phyloP scores from a whole-genome alignment of 2,888 invertebrate genomes.

The Andrena minutula region DNA sequence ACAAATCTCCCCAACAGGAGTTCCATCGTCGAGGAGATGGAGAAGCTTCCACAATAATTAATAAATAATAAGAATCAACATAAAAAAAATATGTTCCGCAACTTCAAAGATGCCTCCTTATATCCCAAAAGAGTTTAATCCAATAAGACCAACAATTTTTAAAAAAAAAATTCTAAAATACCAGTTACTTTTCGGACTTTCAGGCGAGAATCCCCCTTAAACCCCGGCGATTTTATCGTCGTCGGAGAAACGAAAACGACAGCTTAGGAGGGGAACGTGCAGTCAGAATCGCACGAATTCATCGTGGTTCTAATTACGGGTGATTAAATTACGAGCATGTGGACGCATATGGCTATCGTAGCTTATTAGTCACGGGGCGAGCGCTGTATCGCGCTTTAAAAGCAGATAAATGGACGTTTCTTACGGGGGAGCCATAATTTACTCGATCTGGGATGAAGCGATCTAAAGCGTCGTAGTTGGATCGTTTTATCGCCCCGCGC shows the following conservation, averaged over 20 bases:
- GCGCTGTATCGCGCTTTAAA: constrained; percentile 4
- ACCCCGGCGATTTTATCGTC: too few species aligned
- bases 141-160: too few species aligned
- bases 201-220: too few species aligned
- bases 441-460: constrained; percentile 10
- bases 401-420: background rate
- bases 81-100: too few species aligned
- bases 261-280: background rate
- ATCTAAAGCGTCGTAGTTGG: background rate
- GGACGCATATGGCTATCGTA: background rate
- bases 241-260: background rate
- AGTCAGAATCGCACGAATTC: background rate
- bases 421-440: constrained; percentile 15
- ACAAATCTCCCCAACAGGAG: too few species aligned
- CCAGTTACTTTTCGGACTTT: too few species aligned
- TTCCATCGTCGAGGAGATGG: too few species aligned
- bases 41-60: too few species aligned
- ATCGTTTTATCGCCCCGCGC: background rate
- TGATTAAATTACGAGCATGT: constrained; percentile 33
- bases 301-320: constrained; percentile 9
- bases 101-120: too few species aligned
- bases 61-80: too few species aligned
- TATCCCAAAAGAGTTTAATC: too few species aligned
- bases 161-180: too few species aligned
- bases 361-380: constrained; percentile 15